Conservation (phyloP, 2,888 invertebrate genomes). For the Tolmerus cingulatus region DNA sequence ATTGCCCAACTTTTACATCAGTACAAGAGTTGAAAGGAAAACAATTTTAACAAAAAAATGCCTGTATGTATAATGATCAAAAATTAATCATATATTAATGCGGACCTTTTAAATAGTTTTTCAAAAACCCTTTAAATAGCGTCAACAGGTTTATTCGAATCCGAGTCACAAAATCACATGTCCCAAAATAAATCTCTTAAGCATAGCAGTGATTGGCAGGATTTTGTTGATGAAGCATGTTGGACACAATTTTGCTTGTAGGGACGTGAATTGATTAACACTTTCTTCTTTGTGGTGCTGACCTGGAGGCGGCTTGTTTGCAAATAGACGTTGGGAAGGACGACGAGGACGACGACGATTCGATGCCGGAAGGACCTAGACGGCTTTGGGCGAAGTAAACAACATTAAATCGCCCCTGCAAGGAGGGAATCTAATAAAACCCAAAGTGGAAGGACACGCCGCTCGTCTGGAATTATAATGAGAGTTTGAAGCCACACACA, state of each 20-base stretch:
- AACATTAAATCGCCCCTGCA: background rate
- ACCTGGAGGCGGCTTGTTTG: background rate
- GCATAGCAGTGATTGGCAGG: background rate
- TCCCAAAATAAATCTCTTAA: background rate
- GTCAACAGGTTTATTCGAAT: background rate
- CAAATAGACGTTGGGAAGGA: background rate
- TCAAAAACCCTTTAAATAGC: too few species aligned
- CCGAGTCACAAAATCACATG: background rate
- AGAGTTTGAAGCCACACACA: background rate
- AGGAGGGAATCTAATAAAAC: background rate
- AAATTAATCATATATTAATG: too few species aligned
- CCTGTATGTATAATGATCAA: too few species aligned
- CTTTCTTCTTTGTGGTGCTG: background rate
- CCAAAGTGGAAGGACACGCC: background rate
- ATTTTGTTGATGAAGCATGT: background rate
- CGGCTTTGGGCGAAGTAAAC: background rate
- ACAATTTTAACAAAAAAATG: too few species aligned
- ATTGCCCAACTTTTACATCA: too few species aligned
- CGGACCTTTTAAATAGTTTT: background rate
- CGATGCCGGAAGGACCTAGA: background rate
- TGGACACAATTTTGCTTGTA: background rate
- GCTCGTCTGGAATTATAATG: constrained; percentile 22
- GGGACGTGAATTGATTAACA: background rate
- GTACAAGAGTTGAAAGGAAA: too few species aligned
- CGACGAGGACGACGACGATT: too few species aligned